A percentile compares a stretch with the other conserved stretches of the same genome.
Conservation (phyloP, 2,888 invertebrate species). For the Drosophila acutilabella region DNA sequence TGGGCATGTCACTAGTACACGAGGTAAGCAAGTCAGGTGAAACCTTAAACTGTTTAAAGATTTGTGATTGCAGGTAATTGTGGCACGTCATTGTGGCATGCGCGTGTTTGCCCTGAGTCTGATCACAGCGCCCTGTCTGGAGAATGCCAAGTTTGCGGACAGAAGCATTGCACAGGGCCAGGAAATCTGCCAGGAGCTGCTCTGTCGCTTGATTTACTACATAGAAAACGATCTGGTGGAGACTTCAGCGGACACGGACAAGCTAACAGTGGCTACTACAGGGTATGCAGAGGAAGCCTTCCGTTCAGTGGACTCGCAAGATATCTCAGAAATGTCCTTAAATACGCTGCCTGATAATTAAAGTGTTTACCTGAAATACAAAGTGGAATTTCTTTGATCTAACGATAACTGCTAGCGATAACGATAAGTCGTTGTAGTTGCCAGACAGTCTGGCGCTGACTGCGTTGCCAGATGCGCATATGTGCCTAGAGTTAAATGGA, state of each 20-base stretch:
- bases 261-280: neutral
- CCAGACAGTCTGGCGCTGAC: too few relatives aligned
- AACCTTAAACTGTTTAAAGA: neutral
- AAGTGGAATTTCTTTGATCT: too few relatives aligned
- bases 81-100: slow-evolving; percentile 96
- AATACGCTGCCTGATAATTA: neutral
- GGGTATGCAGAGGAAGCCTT: slow-evolving; percentile 12
- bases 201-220: slow-evolving; percentile 87
- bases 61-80: slow-evolving; percentile 86
- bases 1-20: slow-evolving; percentile 92
- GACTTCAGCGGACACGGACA: neutral
- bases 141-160: slow-evolving; percentile 87
- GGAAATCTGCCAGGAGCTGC: slow-evolving; percentile 88
- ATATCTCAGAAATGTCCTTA: too few relatives aligned
- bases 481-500: too few relatives aligned
- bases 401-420: too few relatives aligned
- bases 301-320: neutral
- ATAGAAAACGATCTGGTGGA: slow-evolving; percentile 59
- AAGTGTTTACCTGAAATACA: neutral
- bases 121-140: slow-evolving; percentile 88
- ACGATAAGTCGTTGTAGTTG: too few relatives aligned
- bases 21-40: slow-evolving; percentile 86
- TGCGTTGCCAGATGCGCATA: too few relatives aligned
- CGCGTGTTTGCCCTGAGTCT: slow-evolving; percentile 95
- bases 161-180: slow-evolving; percentile 86